A percentile compares a stretch with the other conserved stretches of the same genome.
Conservation (phyloP, 2,888 invertebrate species). For the Eupithecia centaureata region DNA sequence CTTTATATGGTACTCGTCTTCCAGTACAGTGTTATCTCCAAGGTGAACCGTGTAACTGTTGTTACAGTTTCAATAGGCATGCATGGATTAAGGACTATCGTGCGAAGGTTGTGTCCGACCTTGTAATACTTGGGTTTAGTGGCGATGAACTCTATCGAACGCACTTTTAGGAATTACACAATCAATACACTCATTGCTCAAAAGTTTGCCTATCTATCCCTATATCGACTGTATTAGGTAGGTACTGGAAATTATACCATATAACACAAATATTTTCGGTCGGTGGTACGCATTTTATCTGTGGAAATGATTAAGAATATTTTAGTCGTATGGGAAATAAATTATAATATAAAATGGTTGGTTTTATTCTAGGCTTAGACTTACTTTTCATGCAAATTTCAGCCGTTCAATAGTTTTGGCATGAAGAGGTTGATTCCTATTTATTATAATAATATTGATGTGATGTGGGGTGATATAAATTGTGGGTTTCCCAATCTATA, state of each 20-base stretch:
- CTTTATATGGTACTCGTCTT: not conserved
- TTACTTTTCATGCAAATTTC: too few relatives aligned
- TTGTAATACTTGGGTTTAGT: constrained; percentile 68
- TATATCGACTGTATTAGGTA: not conserved
- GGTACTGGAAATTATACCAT: not conserved
- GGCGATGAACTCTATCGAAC: constrained; percentile 68
- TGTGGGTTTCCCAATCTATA: not conserved
- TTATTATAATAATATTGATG: too few relatives aligned
- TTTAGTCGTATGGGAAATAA: too few relatives aligned
- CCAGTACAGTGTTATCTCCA: constrained; percentile 24
- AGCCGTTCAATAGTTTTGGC: too few relatives aligned
- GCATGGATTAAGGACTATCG: constrained; percentile 53
- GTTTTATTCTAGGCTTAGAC: too few relatives aligned
- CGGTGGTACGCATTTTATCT: too few relatives aligned
- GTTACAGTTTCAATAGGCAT: constrained; percentile 53
- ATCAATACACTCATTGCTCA: not conserved
- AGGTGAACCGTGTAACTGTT: constrained; percentile 43
- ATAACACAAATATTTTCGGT: too few relatives aligned
- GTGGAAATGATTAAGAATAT: too few relatives aligned
- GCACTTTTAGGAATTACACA: constrained; percentile 48
- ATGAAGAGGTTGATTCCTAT: too few relatives aligned
- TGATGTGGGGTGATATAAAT: too few relatives aligned
- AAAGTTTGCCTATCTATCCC: not conserved
- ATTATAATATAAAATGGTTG: too few relatives aligned
- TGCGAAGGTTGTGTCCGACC: constrained; percentile 63